Percentiles rank a stretch among this genome's conserved stretches.
Conservation (phyloP, 2,113 vertebrate genomes). For the Hypanus sabinus region DNA sequence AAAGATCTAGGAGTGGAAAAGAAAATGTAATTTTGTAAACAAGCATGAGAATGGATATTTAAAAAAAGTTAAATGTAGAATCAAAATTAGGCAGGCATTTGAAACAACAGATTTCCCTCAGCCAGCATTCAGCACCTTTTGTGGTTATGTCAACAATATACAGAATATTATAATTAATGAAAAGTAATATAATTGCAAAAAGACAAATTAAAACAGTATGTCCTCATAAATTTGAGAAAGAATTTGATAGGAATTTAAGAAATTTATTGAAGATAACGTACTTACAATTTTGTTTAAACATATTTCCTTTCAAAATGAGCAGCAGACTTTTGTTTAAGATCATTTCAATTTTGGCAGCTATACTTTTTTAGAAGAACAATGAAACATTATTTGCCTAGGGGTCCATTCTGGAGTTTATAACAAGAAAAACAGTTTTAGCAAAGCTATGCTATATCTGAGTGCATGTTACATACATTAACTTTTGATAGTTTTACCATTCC, state of each 20-base stretch:
- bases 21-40: neutral
- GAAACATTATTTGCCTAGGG: neutral
- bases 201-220: neutral
- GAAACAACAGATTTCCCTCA: neutral
- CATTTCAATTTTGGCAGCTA: neutral
- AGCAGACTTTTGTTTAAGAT: neutral
- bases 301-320: neutral
- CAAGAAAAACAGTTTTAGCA: slow-evolving; percentile 29
- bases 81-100: neutral
- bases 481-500: slow-evolving; percentile 37
- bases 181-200: neutral
- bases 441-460: slow-evolving; percentile 24
- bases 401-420: neutral
- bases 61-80: neutral
- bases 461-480: slow-evolving; percentile 34
- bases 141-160: neutral
- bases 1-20: neutral
- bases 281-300: neutral
- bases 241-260: neutral
- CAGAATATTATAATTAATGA: neutral
- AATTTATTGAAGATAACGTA: neutral
- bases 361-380: neutral
- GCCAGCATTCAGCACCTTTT: neutral
- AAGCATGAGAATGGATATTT: neutral
- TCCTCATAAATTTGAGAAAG: too few relatives aligned